A percentile compares a stretch with the other conserved stretches of the same genome.
Conservation (phyloP, 1,140 invertebrate species). For the Pentalonia nigronervosa region DNA sequence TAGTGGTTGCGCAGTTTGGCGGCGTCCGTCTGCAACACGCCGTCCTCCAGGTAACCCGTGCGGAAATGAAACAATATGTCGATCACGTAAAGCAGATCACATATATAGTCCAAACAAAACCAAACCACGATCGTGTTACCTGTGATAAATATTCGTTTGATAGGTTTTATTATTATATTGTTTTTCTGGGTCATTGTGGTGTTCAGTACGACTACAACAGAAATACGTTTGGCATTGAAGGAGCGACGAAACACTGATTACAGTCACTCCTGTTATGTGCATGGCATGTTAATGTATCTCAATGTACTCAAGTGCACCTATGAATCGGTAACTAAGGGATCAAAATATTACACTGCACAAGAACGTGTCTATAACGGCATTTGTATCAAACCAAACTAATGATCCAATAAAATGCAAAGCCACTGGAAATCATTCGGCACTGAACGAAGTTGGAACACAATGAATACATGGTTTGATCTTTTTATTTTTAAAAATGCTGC, state of each 20-base stretch:
- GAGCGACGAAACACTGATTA: no score
- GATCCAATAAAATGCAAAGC: not conserved
- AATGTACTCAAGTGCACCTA: no score
- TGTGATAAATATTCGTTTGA: conserved; percentile 64
- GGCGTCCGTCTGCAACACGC: conserved; percentile 94
- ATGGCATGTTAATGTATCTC: not conserved
- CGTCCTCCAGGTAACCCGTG: conserved; percentile 95
- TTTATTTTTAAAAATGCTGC: not conserved
- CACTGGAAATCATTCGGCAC: not conserved
- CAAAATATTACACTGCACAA: not conserved
- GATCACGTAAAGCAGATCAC: conserved; percentile 93
- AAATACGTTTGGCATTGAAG: no score
- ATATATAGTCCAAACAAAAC: conserved; percentile 96
- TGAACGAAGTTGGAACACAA: no score
- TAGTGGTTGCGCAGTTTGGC: conserved; percentile 93
- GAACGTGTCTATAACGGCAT: not conserved
- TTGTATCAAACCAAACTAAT: not conserved
- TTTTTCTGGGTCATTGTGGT: no score
- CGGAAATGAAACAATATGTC: conserved; percentile 98
- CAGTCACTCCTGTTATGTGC: not conserved
- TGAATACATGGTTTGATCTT: not conserved
- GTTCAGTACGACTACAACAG: no score
- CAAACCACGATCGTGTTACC: conserved; percentile 89
- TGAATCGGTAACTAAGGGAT: not conserved
- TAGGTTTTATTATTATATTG: not conserved